These are phyloP conservation scores for Poeciliopsis turneri DNA, from an alignment of 2,797 vertebrate genomes.

Conservation along the genomic window DNA sequence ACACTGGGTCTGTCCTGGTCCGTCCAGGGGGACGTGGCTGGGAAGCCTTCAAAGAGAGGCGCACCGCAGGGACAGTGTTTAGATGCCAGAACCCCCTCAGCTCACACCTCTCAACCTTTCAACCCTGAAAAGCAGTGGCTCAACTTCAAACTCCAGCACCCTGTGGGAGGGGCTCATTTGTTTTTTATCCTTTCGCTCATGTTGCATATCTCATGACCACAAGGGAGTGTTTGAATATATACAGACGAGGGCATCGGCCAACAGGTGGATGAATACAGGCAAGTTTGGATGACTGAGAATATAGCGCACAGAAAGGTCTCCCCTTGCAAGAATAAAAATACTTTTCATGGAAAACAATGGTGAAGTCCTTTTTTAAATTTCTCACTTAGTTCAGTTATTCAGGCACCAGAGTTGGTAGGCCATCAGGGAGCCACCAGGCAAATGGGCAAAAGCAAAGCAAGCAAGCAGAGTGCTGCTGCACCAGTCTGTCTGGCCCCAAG, in stretches of 20 bases:
- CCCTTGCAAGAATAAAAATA: neutral
- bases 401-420: conserved; percentile 17
- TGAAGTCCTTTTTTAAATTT: conserved; percentile 5
- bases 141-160: neutral
- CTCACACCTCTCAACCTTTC: neutral
- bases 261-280: neutral
- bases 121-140: neutral
- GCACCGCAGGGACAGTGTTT: neutral
- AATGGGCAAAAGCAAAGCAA: conserved; percentile 51
- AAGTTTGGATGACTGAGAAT: neutral
- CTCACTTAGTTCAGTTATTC: conserved; percentile 14
- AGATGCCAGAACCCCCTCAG: neutral
- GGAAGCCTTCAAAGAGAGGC: neutral
- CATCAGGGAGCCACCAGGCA: conserved; percentile 30
- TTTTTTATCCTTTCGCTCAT: neutral
- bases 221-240: no score
- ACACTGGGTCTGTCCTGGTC: neutral
- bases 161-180: neutral
- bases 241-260: neutral
- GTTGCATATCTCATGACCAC: neutral
- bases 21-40: neutral
- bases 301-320: neutral
- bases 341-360: neutral
- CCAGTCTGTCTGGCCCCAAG: conserved; percentile 38
- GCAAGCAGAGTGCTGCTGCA: conserved; percentile 38